Evolutionary conservation across 1,140 invertebrate genomes (phyloP), one percentile per base, ranked within the genome.

Genomic region (Hetaerina americana): DNA sequence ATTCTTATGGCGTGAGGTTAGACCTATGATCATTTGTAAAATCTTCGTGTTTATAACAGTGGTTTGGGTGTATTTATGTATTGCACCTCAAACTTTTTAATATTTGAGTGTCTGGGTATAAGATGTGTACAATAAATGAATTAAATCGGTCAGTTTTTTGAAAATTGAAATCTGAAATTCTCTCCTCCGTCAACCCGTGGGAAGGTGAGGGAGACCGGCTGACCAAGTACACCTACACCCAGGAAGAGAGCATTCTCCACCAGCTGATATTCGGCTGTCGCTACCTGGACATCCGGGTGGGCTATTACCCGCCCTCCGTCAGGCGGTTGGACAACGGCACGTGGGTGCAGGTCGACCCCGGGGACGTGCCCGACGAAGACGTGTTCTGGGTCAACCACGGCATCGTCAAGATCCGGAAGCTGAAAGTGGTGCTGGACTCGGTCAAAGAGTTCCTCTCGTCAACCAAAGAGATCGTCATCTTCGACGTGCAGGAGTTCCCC

Each of bases 401-500:
- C 0, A 78, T 84, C 5, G 77, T 84, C 0, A 79, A 80, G 18
- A 77, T 86, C 0, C 77, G 80, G 22, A 82, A 85, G 15, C 75
- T 88, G 1, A 76, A 78, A 71, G 78, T 79, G 8, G 77, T 87
- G 0, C 76, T 88, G 0, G 77, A 83, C 24, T 82, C 86, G 71
- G 79, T 88, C 0, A 84, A 82, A 76, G 76, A 73, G n/a, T 88
- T 88, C 75, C 79, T 87, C 15, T 75, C 80, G 28, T 82, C 84
- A 73, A 87, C 86, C n/a, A 81, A 87, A 73, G 87, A 89, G 78
- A 86, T 89, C 72, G 79, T 88, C 2, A 85, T 89, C 24, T 81
- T 88, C 72, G 87, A 88, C 70, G 78, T 89, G 27, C 87, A 88
- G 73, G 83, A 85, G 74, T 88, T 88, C 78, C 85, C 85, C 10